These are phyloP conservation scores for Astropecten irregularis DNA, from an alignment of 53 echinoderm and acorn worm genomes.

Conservation along the genomic window DNA sequence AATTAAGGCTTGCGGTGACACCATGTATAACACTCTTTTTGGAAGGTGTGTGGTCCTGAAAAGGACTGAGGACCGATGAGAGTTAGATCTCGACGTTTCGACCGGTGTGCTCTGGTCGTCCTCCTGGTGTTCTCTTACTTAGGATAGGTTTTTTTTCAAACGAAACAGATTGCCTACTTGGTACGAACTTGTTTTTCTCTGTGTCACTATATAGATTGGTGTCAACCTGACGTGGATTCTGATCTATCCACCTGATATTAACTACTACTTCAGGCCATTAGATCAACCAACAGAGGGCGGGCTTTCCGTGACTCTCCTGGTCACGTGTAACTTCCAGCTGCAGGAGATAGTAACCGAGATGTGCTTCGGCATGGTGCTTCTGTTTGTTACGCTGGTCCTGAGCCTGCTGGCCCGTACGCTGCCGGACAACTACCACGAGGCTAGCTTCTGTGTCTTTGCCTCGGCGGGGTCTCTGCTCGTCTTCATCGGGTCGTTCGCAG, in stretches of 20 bases:
- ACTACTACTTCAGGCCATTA: slow-evolving; percentile 12
- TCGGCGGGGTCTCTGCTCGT: slow-evolving; percentile 35
- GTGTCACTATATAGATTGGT: slow-evolving; percentile 38
- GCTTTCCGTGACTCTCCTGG: slow-evolving; percentile 43
- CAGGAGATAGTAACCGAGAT: slow-evolving; percentile 68
- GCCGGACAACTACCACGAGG: slow-evolving; percentile 92
- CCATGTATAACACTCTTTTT: too few relatives aligned
- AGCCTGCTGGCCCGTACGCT: slow-evolving; percentile 78
- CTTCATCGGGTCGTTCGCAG: slow-evolving; percentile 36
- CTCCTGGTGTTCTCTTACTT: too few relatives aligned
- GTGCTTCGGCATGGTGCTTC: slow-evolving; percentile 65
- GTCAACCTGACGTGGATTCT: slow-evolving; percentile 66
- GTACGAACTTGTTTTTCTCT: too few relatives aligned
- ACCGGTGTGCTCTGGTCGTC: too few relatives aligned
- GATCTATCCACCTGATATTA: slow-evolving; percentile 45
- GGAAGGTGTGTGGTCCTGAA: too few relatives aligned
- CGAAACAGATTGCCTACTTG: too few relatives aligned
- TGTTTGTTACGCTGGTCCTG: slow-evolving; percentile 66
- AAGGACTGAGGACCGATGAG: too few relatives aligned
- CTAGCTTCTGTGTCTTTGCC: slow-evolving; percentile 73
- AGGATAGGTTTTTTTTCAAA: too few relatives aligned
- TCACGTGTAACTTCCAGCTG: slow-evolving; percentile 62
- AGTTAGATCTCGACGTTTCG: too few relatives aligned
- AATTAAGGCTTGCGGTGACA: too few relatives aligned
- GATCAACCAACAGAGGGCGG: slow-evolving; percentile 34